These are phyloP conservation scores for Neolamprologus hecqui DNA, from an alignment of 2,113 vertebrate species.

Conservation along the genomic window DNA sequence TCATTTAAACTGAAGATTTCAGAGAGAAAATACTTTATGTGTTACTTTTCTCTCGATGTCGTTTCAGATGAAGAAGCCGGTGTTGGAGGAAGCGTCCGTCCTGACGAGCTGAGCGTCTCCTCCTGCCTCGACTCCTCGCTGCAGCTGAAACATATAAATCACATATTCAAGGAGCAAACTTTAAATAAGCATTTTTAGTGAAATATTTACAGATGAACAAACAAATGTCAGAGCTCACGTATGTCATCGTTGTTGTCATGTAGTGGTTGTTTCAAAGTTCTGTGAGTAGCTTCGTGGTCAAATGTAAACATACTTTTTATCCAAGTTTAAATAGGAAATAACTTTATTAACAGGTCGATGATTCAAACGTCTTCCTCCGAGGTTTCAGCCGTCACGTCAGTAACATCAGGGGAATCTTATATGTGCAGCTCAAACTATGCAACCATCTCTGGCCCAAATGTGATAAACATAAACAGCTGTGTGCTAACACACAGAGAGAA, in stretches of 20 bases:
- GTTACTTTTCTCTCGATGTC: neutral
- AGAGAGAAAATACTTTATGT: neutral
- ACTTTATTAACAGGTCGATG: neutral
- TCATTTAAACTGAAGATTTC: neutral
- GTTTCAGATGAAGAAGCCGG: slow-evolving; percentile 12
- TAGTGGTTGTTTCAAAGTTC: neutral
- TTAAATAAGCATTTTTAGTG: rapidly evolving
- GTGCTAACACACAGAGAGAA: neutral
- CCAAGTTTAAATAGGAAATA: neutral
- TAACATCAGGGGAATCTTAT: neutral
- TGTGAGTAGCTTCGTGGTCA: neutral
- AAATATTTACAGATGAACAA: neutral
- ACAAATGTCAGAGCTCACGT: neutral
- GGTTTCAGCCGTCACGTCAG: neutral
- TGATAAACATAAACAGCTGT: neutral
- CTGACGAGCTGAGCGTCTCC: neutral
- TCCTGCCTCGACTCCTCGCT: neutral
- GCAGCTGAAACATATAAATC: neutral
- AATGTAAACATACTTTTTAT: rapidly evolving
- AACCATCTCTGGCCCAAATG: neutral
- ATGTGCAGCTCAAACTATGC: neutral
- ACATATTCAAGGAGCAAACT: neutral
- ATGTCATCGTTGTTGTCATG: neutral
- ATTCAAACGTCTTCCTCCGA: neutral
- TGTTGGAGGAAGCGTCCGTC: neutral